Base-by-base conservation (phyloP, 1,140 invertebrate species). In the Calliopsis andreniformis region DNA sequence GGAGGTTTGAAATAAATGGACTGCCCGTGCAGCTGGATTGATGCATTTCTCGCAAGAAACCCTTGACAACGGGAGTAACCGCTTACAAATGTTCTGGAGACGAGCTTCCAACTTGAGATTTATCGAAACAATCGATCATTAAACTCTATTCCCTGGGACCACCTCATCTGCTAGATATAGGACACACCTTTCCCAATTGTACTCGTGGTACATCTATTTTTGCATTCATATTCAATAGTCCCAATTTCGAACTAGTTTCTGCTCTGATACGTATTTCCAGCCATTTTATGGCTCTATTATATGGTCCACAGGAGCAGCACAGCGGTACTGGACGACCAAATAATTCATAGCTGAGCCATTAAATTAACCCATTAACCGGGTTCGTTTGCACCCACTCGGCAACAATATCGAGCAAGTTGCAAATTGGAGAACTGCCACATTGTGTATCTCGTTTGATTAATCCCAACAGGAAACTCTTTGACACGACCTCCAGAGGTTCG, bases 321-420 rank as follows among this genome's bases (percentile, higher is more conserved):
- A 3, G 3, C 47, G n/a, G 8, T 20, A n/a, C 20, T 49, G 4
- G 6, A 39, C 20, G 47, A 23, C 20, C 47, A 7, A 49, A 49
- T 8, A 23, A 23, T 23, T 47, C 45, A 47, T n/a, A 16, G 45
- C n/a, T 23, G 18, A 2, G 47, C 47, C 35, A 39, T 55, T 55
- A 18, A 30, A 55, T 30, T 55, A 55, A 55, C 25, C 14, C 25
- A 10, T 10, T 4, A 55, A 55, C 51, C 7, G 35, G n/a, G 56
- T 59, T 35, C 10, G 20, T 59, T 59, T 42, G 7, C 2, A 35
- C 0, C 2, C n/a, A 10, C 14, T 59, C n/a, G 56, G 35, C 8
- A 59, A 59, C 56, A 59, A 23, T 59, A 14, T 59, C 56, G 8
- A 12, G 30, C 32, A 59, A 59, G 32, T 20, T 39, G 10, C 56